Evolutionary conservation across 2,113 vertebrate species (phyloP).

Genomic region (Odontesthes bonariensis): DNA sequence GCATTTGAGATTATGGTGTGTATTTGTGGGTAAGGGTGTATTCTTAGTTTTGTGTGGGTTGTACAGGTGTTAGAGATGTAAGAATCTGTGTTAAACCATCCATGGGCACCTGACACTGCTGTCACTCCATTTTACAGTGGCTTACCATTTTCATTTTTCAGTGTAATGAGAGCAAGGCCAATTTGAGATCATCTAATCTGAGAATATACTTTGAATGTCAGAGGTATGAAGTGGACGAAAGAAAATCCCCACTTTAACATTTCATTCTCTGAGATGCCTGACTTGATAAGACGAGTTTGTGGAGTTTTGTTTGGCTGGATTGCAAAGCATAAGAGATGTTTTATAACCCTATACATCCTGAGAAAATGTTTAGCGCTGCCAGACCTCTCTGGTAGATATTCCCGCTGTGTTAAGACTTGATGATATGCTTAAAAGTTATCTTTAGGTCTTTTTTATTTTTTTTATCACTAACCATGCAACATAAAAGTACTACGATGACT

Average conservation of each 20-base stretch:
- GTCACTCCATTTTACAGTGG: background rate
- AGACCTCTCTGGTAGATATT: conserved; percentile 1
- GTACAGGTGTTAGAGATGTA: conserved; percentile 15
- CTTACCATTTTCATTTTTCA: background rate
- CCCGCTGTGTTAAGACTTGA: no score
- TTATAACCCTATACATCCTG: conserved; percentile 14
- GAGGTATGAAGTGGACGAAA: background rate
- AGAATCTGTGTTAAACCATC: conserved; percentile 15
- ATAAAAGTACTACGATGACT: no score
- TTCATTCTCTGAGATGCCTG: conserved; percentile 4
- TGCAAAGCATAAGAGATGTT: background rate
- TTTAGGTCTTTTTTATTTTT: no score
- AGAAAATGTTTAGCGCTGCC: conserved; percentile 4
- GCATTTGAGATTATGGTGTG: background rate
- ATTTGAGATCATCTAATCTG: background rate
- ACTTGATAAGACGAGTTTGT: conserved; percentile 7
- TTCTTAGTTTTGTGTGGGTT: conserved; percentile 35
- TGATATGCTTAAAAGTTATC: no score
- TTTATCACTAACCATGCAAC: no score
- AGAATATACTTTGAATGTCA: background rate
- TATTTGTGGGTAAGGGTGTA: conserved; percentile 13
- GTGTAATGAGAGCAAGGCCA: background rate
- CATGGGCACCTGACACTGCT: background rate
- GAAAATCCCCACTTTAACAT: background rate
- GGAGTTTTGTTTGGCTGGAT: background rate